Conservation (phyloP, 2,888 invertebrate genomes). For the Coelogynopora nodosa region DNA sequence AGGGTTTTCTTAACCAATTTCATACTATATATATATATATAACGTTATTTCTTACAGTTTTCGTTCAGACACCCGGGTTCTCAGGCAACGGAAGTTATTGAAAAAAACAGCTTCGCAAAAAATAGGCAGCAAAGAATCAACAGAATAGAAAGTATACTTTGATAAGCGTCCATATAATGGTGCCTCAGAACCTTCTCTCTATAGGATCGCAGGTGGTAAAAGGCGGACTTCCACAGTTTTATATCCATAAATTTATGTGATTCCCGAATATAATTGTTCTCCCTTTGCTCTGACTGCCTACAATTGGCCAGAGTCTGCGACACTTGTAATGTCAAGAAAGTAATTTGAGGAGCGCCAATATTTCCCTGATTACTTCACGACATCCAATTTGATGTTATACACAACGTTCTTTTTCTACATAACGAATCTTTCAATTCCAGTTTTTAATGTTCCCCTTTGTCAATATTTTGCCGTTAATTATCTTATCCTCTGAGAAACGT, state of each 20-base stretch:
- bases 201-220: background rate
- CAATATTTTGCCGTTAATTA: background rate
- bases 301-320: background rate
- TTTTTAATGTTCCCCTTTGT: too few species aligned
- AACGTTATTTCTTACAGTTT: background rate
- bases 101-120: too few species aligned
- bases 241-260: background rate
- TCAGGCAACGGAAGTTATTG: background rate
- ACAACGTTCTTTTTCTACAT: background rate
- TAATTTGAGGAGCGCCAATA: background rate
- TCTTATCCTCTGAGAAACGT: background rate
- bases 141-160: too few species aligned
- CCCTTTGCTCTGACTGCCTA: background rate
- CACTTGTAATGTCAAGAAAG: background rate
- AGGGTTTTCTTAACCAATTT: background rate
- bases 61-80: background rate
- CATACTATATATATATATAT: too few species aligned
- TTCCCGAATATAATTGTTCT: background rate
- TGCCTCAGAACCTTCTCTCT: too few species aligned
- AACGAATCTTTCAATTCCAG: too few species aligned
- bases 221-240: background rate
- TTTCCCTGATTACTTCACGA: background rate
- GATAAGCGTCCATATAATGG: too few species aligned
- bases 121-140: background rate
- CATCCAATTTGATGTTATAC: background rate